Evolutionary conservation across 2,113 vertebrate genomes (phyloP).

Genomic region (Scatophagus argus): DNA sequence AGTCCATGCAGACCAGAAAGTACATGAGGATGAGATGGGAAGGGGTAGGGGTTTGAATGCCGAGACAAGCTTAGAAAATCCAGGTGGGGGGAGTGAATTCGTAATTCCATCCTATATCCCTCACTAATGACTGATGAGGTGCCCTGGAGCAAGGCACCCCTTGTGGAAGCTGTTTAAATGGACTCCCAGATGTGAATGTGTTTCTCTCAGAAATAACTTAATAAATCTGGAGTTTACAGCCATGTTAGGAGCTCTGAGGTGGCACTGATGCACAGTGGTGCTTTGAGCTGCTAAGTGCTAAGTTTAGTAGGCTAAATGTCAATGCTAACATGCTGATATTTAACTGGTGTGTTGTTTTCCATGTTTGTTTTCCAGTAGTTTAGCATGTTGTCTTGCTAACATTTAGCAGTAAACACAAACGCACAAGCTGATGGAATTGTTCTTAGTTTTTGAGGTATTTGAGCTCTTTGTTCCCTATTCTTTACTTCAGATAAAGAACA

Average conservation of each 20-base stretch:
- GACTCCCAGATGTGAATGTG: conserved; percentile 10
- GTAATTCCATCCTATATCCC: conserved; percentile 38
- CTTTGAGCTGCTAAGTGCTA: background rate
- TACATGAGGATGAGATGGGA: conserved; percentile 61
- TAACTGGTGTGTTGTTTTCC: background rate
- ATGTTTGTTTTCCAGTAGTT: background rate
- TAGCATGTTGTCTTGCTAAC: background rate
- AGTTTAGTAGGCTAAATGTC: background rate
- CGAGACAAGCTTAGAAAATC: conserved; percentile 60
- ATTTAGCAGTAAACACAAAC: background rate
- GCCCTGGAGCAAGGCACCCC: conserved; percentile 23
- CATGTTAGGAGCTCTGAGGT: background rate
- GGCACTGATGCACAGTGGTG: background rate
- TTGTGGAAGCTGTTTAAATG: background rate
- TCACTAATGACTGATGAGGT: conserved; percentile 47
- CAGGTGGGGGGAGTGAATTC: conserved; percentile 61
- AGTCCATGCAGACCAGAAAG: conserved; percentile 73
- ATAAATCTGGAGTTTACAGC: background rate
- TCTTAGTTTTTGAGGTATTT: no score
- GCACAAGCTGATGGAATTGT: background rate
- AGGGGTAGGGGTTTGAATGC: conserved; percentile 52
- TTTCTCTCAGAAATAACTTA: background rate
- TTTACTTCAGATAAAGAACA: no score
- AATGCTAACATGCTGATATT: background rate
- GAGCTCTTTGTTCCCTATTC: no score